Conservation (phyloP, 1,140 invertebrate genomes). For the Pachyrhynchus sulphureomaculatus region DNA sequence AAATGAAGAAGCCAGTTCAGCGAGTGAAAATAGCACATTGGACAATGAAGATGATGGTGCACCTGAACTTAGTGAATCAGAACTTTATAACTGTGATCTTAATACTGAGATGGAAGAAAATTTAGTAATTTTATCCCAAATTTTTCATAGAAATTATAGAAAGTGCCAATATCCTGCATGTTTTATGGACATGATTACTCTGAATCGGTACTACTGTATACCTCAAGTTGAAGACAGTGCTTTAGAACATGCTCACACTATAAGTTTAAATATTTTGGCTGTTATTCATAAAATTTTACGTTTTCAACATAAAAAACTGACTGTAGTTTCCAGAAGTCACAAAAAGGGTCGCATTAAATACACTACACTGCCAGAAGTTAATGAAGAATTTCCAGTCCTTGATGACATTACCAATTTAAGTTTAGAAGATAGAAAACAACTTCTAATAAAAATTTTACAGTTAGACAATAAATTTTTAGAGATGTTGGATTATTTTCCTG, state of each 20-base stretch:
- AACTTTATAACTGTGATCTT: conserved; percentile 20
- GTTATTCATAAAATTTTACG: conserved; percentile 64
- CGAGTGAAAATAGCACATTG: conserved; percentile 24
- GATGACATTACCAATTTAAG: conserved; percentile 48
- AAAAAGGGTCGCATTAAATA: conserved; percentile 44
- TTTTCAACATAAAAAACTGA: conserved; percentile 43
- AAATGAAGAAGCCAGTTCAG: conserved; percentile 3
- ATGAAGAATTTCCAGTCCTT: conserved; percentile 49
- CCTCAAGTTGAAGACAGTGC: conserved; percentile 73
- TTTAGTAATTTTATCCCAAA: conserved; percentile 53
- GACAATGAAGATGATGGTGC: conserved; percentile 20
- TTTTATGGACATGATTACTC: conserved; percentile 67
- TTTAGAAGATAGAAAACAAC: conserved; percentile 44
- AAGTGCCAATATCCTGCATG: conserved; percentile 59
- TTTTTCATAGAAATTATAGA: conserved; percentile 68
- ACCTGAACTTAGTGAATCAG: conserved; percentile 29
- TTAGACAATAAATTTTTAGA: conserved; percentile 45
- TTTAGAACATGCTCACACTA: conserved; percentile 59
- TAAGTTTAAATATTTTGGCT: conserved; percentile 64
- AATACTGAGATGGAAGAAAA: conserved; percentile 21
- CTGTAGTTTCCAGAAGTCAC: conserved; percentile 49
- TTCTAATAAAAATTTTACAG: conserved; percentile 54
- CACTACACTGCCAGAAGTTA: conserved; percentile 41
- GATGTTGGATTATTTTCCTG: conserved; percentile 56
- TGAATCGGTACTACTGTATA: conserved; percentile 65